phyloP scores from a whole-genome alignment of 2,113 vertebrate species.

The Oriolus oriolus region DNA sequence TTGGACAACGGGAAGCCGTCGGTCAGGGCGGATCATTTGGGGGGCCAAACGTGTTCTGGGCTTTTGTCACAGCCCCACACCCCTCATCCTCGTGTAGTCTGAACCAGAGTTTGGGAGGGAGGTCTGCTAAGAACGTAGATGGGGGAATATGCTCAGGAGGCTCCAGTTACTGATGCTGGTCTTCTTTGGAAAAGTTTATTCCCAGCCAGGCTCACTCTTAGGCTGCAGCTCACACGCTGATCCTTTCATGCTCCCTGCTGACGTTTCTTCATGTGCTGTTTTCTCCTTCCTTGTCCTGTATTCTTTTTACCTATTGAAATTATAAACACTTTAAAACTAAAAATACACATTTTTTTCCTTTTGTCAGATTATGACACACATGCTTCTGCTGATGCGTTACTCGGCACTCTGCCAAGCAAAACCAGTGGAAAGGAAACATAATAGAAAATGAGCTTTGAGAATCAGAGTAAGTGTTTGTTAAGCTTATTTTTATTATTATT shows the following conservation, averaged over 20 bases:
- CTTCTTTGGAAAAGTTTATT: not conserved
- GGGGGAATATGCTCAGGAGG: not conserved
- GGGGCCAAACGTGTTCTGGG: accelerated
- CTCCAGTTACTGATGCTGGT: not conserved
- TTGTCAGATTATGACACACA: constrained; percentile 11
- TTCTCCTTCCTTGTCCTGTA: not conserved
- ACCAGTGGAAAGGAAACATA: constrained; percentile 8
- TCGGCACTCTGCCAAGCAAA: constrained; percentile 6
- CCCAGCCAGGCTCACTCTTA: not conserved
- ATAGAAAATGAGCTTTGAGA: constrained; percentile 34
- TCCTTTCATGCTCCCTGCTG: not conserved
- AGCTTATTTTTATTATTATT: constrained; percentile 55
- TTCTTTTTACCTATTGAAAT: constrained; percentile 2
- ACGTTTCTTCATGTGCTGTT: not conserved
- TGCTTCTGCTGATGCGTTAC: constrained; percentile 24
- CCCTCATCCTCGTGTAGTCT: not conserved
- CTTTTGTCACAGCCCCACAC: not conserved
- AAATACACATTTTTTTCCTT: constrained; percentile 30
- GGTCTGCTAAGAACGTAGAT: not conserved
- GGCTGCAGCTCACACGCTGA: not conserved
- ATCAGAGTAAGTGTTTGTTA: constrained; percentile 21
- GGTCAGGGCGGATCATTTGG: not conserved
- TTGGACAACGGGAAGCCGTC: not conserved
- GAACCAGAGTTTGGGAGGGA: not conserved
- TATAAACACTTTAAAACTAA: constrained; percentile 40